Percentiles rank a stretch among this genome's conserved stretches.
These are phyloP conservation scores for Scartelaos histophorus DNA, from an alignment of 2,113 vertebrate species.

Conservation along the genomic window DNA sequence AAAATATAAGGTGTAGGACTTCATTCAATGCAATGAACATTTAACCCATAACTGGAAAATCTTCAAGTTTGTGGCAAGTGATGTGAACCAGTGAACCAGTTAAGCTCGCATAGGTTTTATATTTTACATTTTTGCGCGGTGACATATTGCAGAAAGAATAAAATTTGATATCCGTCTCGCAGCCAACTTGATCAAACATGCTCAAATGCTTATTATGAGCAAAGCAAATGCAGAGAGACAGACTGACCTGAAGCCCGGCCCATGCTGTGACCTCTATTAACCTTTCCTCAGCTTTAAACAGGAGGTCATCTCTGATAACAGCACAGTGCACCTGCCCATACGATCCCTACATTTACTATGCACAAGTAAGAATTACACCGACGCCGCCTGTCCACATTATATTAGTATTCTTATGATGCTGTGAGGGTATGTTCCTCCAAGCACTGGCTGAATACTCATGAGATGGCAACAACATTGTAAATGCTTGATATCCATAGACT, in stretches of 20 bases:
- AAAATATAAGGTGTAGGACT: too few relatives aligned
- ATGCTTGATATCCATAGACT: not conserved
- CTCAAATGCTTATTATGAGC: slow-evolving; percentile 19
- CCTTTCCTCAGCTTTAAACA: slow-evolving; percentile 46
- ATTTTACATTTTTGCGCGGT: not conserved
- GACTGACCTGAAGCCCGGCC: slow-evolving; percentile 17
- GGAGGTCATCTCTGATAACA: slow-evolving; percentile 18
- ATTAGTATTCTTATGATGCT: slow-evolving; percentile 1
- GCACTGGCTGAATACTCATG: not conserved
- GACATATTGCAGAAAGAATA: not conserved
- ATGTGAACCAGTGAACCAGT: not conserved
- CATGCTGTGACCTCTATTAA: slow-evolving; percentile 31
- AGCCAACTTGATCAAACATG: not conserved
- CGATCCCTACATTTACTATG: slow-evolving; percentile 32
- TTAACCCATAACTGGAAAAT: not conserved
- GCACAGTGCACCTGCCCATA: slow-evolving; percentile 26
- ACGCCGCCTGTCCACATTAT: not conserved
- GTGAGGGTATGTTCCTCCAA: slow-evolving; percentile 1
- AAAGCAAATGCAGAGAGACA: slow-evolving; percentile 18
- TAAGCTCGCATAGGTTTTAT: too few relatives aligned
- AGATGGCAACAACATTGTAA: not conserved
- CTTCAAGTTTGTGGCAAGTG: not conserved
- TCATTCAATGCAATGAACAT: not conserved
- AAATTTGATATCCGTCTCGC: not conserved
- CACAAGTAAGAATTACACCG: slow-evolving; percentile 15